A percentile compares a stretch with the other conserved stretches of the same genome.
Evolutionary conservation across 2,113 vertebrate species (phyloP).

Genomic region (Tupaia chinensis): DNA sequence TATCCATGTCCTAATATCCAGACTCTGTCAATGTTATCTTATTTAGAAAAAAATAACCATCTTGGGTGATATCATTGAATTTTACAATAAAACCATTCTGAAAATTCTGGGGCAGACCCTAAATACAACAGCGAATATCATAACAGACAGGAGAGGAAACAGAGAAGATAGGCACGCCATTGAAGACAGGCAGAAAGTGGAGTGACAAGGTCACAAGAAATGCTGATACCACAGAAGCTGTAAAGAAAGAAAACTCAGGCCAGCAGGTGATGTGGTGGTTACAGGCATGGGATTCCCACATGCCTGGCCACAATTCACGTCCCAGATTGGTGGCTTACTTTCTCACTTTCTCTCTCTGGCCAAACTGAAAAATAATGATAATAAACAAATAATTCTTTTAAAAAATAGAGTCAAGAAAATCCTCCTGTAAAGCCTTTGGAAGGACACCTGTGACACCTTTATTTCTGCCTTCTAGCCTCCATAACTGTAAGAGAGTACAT

Average conservation of each 20-base stretch:
- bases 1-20: neutral
- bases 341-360: too few relatives aligned
- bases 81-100: neutral
- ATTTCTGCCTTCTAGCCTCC: neutral
- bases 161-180: neutral
- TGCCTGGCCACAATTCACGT: too few relatives aligned
- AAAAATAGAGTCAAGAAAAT: neutral
- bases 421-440: neutral
- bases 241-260: neutral
- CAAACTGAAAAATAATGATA: too few relatives aligned
- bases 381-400: too few relatives aligned
- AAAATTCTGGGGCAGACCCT: neutral
- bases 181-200: accelerated
- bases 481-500: neutral
- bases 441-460: neutral
- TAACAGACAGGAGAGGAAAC: neutral
- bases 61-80: neutral
- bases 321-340: too few relatives aligned
- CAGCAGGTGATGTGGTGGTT: too few relatives aligned
- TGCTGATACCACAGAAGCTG: neutral
- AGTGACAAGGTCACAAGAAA: neutral
- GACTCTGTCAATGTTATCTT: neutral
- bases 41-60: neutral
- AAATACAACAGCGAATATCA: neutral
- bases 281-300: too few relatives aligned